Evolutionary conservation across 2,113 vertebrate species (phyloP).

Genomic region (Prietella phreatophila): DNA sequence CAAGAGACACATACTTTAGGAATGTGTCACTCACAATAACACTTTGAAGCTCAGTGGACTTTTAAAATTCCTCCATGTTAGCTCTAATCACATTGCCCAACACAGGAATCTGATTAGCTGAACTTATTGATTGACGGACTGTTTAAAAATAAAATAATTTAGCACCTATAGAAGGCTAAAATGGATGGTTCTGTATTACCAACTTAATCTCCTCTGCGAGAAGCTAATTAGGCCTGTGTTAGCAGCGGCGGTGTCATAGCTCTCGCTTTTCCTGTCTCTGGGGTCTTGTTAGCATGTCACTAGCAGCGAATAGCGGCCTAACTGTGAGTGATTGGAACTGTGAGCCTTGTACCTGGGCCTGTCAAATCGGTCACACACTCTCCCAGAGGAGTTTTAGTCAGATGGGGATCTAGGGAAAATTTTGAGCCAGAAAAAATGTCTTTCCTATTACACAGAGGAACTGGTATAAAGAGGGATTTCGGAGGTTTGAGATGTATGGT

Average conservation of each 20-base stretch:
- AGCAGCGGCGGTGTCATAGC: constrained; percentile 50
- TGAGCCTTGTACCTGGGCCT: constrained; percentile 30
- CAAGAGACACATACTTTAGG: constrained; percentile 28
- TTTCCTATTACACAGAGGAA: not conserved
- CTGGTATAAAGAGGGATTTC: constrained; percentile 25
- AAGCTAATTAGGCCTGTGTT: constrained; percentile 75
- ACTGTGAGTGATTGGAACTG: constrained; percentile 46
- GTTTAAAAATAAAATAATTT: not conserved
- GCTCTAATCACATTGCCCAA: constrained; percentile 46
- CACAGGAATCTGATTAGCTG: constrained; percentile 44
- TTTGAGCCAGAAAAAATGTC: constrained; percentile 20
- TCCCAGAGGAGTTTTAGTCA: constrained; percentile 45
- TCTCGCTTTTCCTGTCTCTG: constrained; percentile 54
- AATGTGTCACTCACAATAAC: constrained; percentile 41
- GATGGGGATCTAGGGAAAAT: constrained; percentile 10
- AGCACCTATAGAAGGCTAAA: constrained; percentile 23
- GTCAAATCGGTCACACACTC: constrained; percentile 49
- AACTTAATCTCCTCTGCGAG: constrained; percentile 71
- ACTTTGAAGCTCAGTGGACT: constrained; percentile 36
- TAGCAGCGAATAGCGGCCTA: constrained; percentile 65
- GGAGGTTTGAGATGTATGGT: not conserved
- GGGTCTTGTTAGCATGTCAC: constrained; percentile 69
- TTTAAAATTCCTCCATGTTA: constrained; percentile 48
- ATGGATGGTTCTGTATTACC: constrained; percentile 61
- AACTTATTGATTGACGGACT: constrained; percentile 50